Conservation (phyloP, 2,797 vertebrate genomes). For the Microctenopoma steveboyesi region DNA sequence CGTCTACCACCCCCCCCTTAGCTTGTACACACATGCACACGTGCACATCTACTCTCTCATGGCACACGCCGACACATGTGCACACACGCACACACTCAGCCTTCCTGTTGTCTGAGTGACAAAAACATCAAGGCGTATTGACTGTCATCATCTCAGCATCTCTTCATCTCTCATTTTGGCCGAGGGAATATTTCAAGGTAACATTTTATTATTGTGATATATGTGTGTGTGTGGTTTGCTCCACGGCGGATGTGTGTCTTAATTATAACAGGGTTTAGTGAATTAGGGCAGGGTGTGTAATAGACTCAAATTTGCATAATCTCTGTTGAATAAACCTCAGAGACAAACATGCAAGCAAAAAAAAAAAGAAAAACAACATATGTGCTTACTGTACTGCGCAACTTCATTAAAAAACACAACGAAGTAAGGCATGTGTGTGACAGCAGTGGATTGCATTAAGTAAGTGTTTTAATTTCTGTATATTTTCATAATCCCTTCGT, state of each 20-base stretch:
- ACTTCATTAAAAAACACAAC: constrained; percentile 13
- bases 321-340: constrained; percentile 72
- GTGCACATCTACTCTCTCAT: constrained; percentile 18
- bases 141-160: constrained; percentile 69
- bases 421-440: constrained; percentile 28
- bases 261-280: constrained; percentile 78
- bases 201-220: constrained; percentile 39
- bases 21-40: constrained; percentile 24
- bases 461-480: constrained; percentile 47
- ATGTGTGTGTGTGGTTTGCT: constrained; percentile 34
- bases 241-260: constrained; percentile 66
- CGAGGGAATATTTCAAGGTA: constrained; percentile 65
- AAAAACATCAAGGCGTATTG: constrained; percentile 74
- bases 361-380: constrained; percentile 22
- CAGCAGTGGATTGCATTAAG: constrained; percentile 45
- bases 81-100: constrained; percentile 24
- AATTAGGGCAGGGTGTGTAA: constrained; percentile 79
- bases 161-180: constrained; percentile 62
- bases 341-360: constrained; percentile 61
- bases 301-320: constrained; percentile 77
- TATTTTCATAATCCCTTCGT: constrained; percentile 51
- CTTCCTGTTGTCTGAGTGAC: constrained; percentile 60
- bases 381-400: constrained; percentile 30
- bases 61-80: constrained; percentile 24
- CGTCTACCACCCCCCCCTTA: constrained; percentile 52